A percentile compares a stretch with the other conserved stretches of the same genome.
phyloP scores from a whole-genome alignment of 2,797 vertebrate genomes.

The Pseudomugil gertrudae region DNA sequence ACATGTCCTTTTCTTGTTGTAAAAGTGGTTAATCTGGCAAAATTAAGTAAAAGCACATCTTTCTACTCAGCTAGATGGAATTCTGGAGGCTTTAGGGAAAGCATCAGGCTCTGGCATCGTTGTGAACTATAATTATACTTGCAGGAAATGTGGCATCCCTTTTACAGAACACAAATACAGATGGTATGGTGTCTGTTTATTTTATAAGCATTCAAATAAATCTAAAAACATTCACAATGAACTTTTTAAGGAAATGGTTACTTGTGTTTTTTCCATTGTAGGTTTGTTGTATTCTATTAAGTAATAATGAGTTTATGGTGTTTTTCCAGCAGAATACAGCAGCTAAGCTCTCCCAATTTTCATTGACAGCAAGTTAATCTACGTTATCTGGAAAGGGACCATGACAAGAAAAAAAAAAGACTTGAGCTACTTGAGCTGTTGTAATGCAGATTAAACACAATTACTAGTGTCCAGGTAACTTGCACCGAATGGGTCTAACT shows the following conservation, averaged over 20 bases:
- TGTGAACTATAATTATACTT: conserved; percentile 11
- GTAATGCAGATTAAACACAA: too few species aligned
- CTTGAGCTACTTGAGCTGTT: too few species aligned
- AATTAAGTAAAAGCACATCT: conserved; percentile 61
- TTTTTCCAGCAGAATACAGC: not conserved
- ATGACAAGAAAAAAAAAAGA: not conserved
- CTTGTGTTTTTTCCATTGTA: not conserved
- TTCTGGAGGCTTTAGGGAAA: conserved; percentile 47
- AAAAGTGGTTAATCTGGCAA: conserved; percentile 18
- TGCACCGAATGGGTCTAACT: too few species aligned
- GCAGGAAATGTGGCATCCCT: not conserved
- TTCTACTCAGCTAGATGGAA: conserved; percentile 60
- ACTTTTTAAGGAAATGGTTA: not conserved
- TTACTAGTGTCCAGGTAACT: too few species aligned
- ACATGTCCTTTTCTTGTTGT: too few species aligned
- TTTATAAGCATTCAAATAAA: not conserved
- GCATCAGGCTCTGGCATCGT: conserved; percentile 28
- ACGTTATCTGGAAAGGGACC: not conserved
- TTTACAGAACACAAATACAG: conserved; percentile 14
- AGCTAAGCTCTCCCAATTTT: not conserved
- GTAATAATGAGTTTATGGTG: not conserved
- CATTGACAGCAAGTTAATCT: not conserved
- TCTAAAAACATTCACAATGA: not conserved
- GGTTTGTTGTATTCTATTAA: not conserved
- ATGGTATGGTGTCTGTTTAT: not conserved